A percentile compares a stretch with the other conserved stretches of the same genome.
These are phyloP conservation scores for Crocodylus rhombifer DNA, from an alignment of 2,797 vertebrate genomes.

Conservation along the genomic window DNA sequence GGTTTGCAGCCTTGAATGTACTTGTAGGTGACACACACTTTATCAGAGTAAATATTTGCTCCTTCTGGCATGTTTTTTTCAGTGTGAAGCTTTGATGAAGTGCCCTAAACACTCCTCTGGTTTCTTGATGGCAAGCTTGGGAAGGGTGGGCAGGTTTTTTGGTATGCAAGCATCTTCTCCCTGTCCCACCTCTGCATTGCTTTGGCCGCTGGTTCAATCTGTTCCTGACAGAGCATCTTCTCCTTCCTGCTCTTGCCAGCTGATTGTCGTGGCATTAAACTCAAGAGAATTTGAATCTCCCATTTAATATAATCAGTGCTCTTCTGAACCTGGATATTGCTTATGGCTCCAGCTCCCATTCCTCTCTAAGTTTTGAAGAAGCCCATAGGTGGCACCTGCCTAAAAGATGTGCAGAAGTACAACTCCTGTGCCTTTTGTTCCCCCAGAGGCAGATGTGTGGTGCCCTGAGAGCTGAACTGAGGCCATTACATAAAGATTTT, in stretches of 20 bases:
- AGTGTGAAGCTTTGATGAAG: not conserved
- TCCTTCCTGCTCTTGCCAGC: not conserved
- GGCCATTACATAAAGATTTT: not conserved
- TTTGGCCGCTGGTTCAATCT: not conserved
- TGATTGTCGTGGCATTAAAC: not conserved
- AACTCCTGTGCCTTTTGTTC: not conserved
- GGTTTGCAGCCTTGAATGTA: not conserved
- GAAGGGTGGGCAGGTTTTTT: not conserved
- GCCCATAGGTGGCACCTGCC: not conserved
- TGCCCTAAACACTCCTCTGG: not conserved
- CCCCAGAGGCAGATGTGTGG: not conserved
- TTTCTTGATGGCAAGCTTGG: not conserved
- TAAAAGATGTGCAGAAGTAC: not conserved
- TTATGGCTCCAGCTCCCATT: not conserved
- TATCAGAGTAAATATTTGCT: not conserved
- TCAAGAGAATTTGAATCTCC: not conserved
- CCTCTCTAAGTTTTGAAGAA: not conserved
- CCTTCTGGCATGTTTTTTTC: not conserved
- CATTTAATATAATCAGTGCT: not conserved
- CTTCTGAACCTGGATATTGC: not conserved
- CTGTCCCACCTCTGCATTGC: not conserved
- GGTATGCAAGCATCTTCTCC: not conserved
- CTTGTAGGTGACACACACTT: not conserved
- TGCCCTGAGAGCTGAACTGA: not conserved
- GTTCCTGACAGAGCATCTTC: not conserved